A percentile compares a stretch with the other conserved stretches of the same genome.
These are phyloP conservation scores for Leucophenga maculata DNA, from an alignment of 2,888 invertebrate genomes.

Conservation along the genomic window DNA sequence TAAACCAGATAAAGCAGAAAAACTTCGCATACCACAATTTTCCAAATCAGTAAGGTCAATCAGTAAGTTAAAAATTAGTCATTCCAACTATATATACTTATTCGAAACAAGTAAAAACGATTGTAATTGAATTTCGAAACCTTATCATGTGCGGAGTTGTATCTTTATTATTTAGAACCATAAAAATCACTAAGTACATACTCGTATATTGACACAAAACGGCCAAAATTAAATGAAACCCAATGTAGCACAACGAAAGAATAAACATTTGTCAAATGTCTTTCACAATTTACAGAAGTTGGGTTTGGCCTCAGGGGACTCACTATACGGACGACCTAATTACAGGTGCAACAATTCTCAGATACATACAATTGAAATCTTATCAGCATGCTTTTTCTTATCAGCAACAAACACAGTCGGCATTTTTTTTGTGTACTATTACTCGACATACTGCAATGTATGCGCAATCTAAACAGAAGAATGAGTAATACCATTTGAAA, in stretches of 20 bases:
- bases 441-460: too few species aligned
- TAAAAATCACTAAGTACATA: constrained; percentile 3
- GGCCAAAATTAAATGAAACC: neutral
- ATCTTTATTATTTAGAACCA: neutral
- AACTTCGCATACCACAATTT: too few species aligned
- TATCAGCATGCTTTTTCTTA: constrained; percentile 48
- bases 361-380: constrained; percentile 40
- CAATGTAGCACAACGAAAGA: neutral
- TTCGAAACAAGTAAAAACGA: neutral
- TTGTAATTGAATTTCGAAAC: constrained; percentile 2
- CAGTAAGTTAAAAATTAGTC: neutral
- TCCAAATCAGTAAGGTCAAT: too few species aligned
- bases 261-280: neutral
- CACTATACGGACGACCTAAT: constrained; percentile 21
- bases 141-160: neutral
- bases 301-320: neutral
- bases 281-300: neutral
- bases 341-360: constrained; percentile 51
- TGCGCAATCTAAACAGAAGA: too few species aligned
- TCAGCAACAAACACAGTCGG: constrained; percentile 36
- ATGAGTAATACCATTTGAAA: too few species aligned
- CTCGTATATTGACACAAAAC: neutral
- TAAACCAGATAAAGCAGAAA: too few species aligned
- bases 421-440: too few species aligned
- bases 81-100: neutral